Conservation (phyloP, 2,113 vertebrate genomes). For the Bubo scandiacus region DNA sequence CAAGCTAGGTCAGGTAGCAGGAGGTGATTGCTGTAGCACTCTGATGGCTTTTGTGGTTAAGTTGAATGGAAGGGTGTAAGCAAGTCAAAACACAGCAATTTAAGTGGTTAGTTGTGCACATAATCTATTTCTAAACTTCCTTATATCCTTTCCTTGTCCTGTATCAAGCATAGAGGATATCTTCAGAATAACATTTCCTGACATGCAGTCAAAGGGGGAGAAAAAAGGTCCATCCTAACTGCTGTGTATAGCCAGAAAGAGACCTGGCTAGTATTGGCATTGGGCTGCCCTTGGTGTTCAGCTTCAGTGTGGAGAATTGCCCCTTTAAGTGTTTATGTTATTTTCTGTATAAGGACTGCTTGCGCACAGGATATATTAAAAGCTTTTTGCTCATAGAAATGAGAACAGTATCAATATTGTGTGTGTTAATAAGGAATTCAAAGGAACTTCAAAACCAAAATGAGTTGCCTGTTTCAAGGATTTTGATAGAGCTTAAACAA, state of each 20-base stretch:
- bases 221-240: not conserved
- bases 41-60: not conserved
- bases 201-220: not conserved
- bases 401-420: not conserved
- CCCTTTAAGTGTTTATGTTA: not conserved
- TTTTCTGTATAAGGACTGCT: not conserved
- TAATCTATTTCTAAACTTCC: not conserved
- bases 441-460: not conserved
- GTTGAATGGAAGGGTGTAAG: not conserved
- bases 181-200: not conserved
- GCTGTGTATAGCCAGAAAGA: not conserved
- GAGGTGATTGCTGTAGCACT: rapidly evolving
- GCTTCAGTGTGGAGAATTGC: not conserved
- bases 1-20: not conserved
- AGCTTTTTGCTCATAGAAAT: not conserved
- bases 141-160: not conserved
- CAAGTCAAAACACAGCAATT: not conserved
- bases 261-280: not conserved
- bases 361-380: not conserved
- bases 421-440: not conserved
- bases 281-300: not conserved
- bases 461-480: not conserved
- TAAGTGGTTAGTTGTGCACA: not conserved
- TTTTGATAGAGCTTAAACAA: not conserved
- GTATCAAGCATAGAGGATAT: not conserved